Evolutionary conservation across 1,140 invertebrate species (phyloP), one percentile per base, ranked within the genome.

Genomic region (Odontomachus brunneus): DNA sequence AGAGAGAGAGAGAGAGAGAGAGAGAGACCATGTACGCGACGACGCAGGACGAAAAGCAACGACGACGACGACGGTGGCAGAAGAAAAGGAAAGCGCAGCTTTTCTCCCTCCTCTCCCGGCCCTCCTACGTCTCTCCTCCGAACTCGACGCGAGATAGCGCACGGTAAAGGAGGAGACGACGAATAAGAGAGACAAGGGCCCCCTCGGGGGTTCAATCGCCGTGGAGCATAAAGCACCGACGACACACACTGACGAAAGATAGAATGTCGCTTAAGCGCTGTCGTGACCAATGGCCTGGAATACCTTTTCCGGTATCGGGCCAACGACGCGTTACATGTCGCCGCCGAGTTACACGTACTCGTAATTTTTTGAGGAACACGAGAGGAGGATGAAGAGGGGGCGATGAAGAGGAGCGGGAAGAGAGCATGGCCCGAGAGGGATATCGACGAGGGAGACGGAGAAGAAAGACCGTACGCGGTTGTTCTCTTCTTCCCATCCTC

Each of bases 261-360:
- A 89, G 88, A 89, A 90, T 82, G 86, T 89, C 89, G 89, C 81
- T 91, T 91, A 90, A 91, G 90, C 90, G 86, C 63, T 62, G 78
- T 81, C 87, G 75, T 78, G 85, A 85, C 74, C 90, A 91, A 91
- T 91, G 90, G 87, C 71, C 88, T 59, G 90, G 90, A 91, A 91
- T 90, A 85, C 76, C 83, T 86, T 65, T 87, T 83, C 81, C 86
- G 82, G 86, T 90, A 91, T 90, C 90, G 86, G 88, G 66, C 15
- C 78, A 90, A 89, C 87, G 84, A 83, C 82, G 89, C 88, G 88
- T 85, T 88, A 85, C 74, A 83, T 75, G 65, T 66, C 57, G 53
- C 69, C 57, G 62, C 83, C 62, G 82, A 87, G 85, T 83, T 85
- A 85, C 83, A 74, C 75, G 83, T 89, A 89, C 73, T 82, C 83